phyloP scores from a whole-genome alignment of 2,797 vertebrate species.

The Tachyglossus aculeatus region DNA sequence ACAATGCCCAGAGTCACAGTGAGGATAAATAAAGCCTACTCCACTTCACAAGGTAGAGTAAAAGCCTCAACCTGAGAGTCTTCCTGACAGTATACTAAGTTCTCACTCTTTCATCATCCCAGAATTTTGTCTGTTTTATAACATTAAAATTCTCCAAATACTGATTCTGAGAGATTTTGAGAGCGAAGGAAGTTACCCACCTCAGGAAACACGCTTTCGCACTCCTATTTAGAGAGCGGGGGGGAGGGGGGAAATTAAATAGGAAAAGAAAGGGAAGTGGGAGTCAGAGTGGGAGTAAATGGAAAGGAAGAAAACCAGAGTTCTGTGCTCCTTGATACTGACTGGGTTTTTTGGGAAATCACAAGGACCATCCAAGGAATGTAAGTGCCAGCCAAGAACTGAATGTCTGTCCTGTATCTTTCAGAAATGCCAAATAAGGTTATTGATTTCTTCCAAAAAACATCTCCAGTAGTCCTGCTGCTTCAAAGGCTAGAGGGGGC shows the following conservation, averaged over 20 bases:
- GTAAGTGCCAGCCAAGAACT: no score
- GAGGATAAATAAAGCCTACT: slow-evolving; percentile 71
- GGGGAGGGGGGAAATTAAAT: not conserved
- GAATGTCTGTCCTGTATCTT: no score
- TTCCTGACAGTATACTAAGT: slow-evolving; percentile 63
- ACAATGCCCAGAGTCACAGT: slow-evolving; percentile 65
- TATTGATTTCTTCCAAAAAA: no score
- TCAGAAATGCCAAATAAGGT: no score
- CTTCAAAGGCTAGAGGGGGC: no score
- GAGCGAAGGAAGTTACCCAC: slow-evolving; percentile 26
- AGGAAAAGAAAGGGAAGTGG: not conserved
- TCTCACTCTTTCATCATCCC: slow-evolving; percentile 50
- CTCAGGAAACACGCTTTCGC: not conserved
- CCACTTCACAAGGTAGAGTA: slow-evolving; percentile 69
- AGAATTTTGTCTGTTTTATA: slow-evolving; percentile 57
- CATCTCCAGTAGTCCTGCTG: no score
- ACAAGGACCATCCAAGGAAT: no score
- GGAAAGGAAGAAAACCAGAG: no score
- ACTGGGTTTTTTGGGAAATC: no score
- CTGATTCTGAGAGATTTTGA: slow-evolving; percentile 2
- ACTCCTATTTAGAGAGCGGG: slow-evolving; percentile 7
- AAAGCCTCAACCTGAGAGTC: slow-evolving; percentile 70
- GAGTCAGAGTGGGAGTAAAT: no score
- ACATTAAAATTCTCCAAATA: slow-evolving; percentile 35
- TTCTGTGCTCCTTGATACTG: no score